phyloP scores from a whole-genome alignment of 2,113 vertebrate species.

The Apistogramma diplotaenia region DNA sequence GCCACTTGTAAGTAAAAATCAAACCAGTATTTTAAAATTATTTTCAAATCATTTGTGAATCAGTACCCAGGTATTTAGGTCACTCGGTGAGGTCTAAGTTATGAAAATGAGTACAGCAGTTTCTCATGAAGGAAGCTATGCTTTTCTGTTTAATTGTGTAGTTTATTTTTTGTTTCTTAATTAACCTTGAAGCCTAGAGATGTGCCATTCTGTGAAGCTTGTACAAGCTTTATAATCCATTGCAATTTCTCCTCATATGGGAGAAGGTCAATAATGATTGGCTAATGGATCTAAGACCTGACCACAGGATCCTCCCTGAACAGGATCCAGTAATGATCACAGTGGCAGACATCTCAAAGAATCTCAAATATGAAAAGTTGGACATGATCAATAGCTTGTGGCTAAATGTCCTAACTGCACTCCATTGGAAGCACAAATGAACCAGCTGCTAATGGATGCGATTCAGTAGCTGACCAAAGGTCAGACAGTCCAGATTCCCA shows the following conservation, averaged over 20 bases:
- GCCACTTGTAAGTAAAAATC: neutral
- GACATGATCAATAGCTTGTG: too few relatives aligned
- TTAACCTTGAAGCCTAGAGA: neutral
- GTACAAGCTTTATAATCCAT: neutral
- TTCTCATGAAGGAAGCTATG: neutral
- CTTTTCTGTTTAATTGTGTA: neutral
- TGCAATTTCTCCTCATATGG: neutral
- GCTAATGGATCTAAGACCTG: too few relatives aligned
- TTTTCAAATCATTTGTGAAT: neutral
- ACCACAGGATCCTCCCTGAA: too few relatives aligned
- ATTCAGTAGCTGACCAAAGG: too few relatives aligned
- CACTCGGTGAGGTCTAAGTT: neutral
- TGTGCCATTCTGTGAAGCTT: neutral
- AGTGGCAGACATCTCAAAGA: too few relatives aligned
- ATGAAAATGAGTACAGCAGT: neutral
- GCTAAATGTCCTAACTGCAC: too few relatives aligned
- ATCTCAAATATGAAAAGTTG: too few relatives aligned
- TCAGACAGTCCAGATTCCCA: too few relatives aligned
- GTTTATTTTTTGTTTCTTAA: neutral
- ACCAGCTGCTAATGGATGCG: too few relatives aligned
- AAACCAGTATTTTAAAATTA: neutral
- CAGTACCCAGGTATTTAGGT: neutral
- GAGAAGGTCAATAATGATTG: too few relatives aligned
- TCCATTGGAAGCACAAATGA: too few relatives aligned
- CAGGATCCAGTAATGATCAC: too few relatives aligned